Conservation (phyloP, 2,113 vertebrate species). For the Amblyornis subalaris region DNA sequence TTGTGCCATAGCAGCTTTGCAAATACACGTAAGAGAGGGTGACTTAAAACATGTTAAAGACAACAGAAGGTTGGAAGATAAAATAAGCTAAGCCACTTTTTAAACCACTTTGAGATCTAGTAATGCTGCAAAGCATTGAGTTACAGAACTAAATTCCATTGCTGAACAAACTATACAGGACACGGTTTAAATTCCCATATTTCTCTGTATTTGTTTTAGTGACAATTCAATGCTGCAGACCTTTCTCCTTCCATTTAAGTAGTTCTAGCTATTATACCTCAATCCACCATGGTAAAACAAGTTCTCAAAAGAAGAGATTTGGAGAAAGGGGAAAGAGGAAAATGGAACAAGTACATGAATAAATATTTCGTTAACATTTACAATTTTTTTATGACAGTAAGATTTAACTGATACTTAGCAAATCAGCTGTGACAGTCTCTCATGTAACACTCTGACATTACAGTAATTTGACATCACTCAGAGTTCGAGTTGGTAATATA, state of each 20-base stretch:
- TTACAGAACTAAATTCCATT: not conserved
- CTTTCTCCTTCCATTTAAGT: not conserved
- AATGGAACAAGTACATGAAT: not conserved
- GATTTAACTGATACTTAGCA: not conserved
- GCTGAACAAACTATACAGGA: not conserved
- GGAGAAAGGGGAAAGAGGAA: not conserved
- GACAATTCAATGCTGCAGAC: not conserved
- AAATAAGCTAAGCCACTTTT: not conserved
- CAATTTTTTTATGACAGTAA: not conserved
- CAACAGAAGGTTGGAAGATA: not conserved
- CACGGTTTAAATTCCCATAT: not conserved
- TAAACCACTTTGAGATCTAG: not conserved
- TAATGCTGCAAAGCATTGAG: not conserved
- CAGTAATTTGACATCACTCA: not conserved
- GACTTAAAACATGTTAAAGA: not conserved
- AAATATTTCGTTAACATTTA: not conserved
- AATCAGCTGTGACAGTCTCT: not conserved
- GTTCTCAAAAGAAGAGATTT: not conserved
- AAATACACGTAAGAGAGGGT: not conserved
- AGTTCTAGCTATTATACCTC: not conserved
- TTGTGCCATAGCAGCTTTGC: slow-evolving; percentile 37
- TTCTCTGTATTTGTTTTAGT: not conserved
- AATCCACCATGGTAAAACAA: not conserved
- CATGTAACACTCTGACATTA: not conserved
- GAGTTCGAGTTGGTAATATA: not conserved